Base-by-base conservation (phyloP, 2,113 vertebrate species). In the Phoenicopterus ruber region DNA sequence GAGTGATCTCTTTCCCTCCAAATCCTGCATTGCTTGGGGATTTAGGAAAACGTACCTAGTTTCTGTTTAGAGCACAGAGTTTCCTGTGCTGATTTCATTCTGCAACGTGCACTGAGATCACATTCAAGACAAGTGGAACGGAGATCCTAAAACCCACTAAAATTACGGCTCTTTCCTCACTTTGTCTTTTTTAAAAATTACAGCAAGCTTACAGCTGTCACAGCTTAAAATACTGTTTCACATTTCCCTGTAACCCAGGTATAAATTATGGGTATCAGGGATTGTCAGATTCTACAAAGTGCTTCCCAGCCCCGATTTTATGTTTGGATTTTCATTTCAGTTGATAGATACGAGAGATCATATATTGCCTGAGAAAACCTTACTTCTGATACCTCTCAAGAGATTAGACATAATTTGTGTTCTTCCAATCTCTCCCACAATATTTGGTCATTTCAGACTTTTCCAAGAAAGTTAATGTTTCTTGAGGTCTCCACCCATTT, bases 401-500 rank as follows among this genome's bases (percentile, higher is more conserved):
- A 88, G 94, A 82, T 24, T 12, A 54, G 19, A 92, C 46, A 67
- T 20, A 89, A 74, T 61, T 59, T 28, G 58, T 52, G 12, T 73
- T 74, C 31, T 77, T 91, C 54, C 25, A 82, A 13, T 31, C 22
- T 83, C 40, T 87, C 74, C 83, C 80, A 95, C 25, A 80, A 38
- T 46, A 86, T 52, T 78, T 88, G 52, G 46, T 73, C 21, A 52
- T 40, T 88, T 86, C 70, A 82, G 49, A 58, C 40, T 49, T 91
- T 72, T 94, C 89, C 90, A 92, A 86, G 58, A 80, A 94, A 87
- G 36, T 79, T 52, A 86, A 71, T 50, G 40, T 22, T 93, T 86
- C 76, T 83, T 83, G 78, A 86, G 71, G 11, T 71, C 84, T 91
- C 93, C 95, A 92, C 81, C 82, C 91, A 72, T 57, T 95, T 97